phyloP scores from a whole-genome alignment of 2,888 invertebrate species.

The Tachina lurida region DNA sequence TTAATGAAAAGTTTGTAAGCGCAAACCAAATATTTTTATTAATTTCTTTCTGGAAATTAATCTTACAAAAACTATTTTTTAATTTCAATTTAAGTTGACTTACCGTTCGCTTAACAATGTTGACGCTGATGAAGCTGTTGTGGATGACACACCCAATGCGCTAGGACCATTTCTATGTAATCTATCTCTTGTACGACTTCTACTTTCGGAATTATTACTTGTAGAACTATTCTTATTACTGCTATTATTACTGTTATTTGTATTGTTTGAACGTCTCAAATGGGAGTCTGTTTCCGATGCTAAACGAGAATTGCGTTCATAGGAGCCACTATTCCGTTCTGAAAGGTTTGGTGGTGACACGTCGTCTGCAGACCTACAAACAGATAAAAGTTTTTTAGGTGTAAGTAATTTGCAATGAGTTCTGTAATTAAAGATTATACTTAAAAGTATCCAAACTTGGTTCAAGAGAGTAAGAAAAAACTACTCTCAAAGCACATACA shows the following conservation, averaged over 20 bases:
- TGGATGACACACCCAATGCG: constrained; percentile 73
- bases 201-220: constrained; percentile 76
- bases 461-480: too few species aligned
- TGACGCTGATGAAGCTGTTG: constrained; percentile 72
- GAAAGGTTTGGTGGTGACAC: constrained; percentile 83
- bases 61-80: too few species aligned
- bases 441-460: too few species aligned
- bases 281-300: constrained; percentile 79
- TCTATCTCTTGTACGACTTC: constrained; percentile 82
- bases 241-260: constrained; percentile 44
- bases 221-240: constrained; percentile 49
- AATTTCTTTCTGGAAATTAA: too few species aligned
- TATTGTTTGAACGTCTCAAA: constrained; percentile 76
- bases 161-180: constrained; percentile 83
- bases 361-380: constrained; percentile 83
- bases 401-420: background rate
- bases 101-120: constrained; percentile 81
- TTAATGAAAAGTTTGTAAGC: too few species aligned
- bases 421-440: background rate
- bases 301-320: constrained; percentile 82
- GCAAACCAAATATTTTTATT: too few species aligned
- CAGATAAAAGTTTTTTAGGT: constrained; percentile 6
- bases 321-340: constrained; percentile 82
- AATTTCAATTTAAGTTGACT: constrained; percentile 20
- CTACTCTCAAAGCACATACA: background rate